Conservation (phyloP, 1,140 invertebrate species). For the Rhopalosiphum padi region DNA sequence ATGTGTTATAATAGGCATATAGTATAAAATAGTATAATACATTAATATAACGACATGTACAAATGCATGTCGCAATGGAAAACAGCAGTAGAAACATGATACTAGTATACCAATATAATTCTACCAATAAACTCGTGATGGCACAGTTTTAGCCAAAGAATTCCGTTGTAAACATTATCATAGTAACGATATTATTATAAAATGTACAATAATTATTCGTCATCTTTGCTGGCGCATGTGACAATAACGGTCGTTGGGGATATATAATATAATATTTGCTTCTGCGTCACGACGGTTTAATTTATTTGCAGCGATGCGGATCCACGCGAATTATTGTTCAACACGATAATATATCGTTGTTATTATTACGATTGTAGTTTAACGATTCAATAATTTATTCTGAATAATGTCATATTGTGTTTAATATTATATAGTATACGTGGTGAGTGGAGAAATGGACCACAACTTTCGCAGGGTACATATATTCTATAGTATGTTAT, state of each 20-base stretch:
- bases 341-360: background rate
- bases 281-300: background rate
- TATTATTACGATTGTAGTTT: background rate
- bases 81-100: background rate
- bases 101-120: background rate
- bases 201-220: background rate
- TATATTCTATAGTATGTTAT: too few relatives aligned
- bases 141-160: background rate
- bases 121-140: background rate
- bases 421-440: too few relatives aligned
- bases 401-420: background rate
- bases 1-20: too few relatives aligned
- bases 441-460: too few relatives aligned
- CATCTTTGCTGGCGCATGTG: background rate
- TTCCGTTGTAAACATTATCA: background rate
- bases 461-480: too few relatives aligned
- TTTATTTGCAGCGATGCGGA: background rate
- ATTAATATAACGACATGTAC: background rate
- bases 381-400: background rate
- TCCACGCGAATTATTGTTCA: background rate
- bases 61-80: background rate
- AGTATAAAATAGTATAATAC: too few relatives aligned
- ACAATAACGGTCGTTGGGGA: background rate
- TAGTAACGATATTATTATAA: background rate
- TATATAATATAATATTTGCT: background rate